Evolutionary conservation across 2,797 vertebrate genomes (phyloP).

Genomic region (Mycteria americana): DNA sequence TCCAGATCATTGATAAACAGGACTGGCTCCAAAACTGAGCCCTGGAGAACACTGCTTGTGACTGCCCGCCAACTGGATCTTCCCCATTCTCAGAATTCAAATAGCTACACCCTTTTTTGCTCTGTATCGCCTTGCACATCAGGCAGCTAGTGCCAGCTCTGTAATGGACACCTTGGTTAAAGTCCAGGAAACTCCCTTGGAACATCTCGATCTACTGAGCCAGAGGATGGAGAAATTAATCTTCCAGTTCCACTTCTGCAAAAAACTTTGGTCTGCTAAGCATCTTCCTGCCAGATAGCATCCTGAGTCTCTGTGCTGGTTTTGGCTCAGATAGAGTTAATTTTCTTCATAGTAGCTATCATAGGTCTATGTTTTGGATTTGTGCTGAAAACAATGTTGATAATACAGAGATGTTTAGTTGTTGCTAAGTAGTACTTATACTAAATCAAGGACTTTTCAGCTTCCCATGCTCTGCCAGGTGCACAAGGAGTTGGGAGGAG

Average conservation of each 20-base stretch:
- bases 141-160: background rate
- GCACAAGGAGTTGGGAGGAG: no score
- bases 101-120: background rate
- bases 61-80: background rate
- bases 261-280: background rate
- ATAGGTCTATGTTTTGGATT: no score
- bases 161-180: background rate
- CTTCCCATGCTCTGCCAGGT: no score
- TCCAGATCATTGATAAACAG: no score
- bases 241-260: background rate
- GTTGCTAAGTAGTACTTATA: no score
- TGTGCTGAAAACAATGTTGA: no score
- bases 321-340: no score
- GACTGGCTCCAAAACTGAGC: no score
- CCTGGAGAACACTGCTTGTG: no score
- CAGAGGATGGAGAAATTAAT: background rate
- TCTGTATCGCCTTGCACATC: background rate
- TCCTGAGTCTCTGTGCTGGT: background rate
- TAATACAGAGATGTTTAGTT: no score
- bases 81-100: background rate
- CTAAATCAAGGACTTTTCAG: no score
- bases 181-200: slow-evolving; percentile 39
- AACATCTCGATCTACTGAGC: background rate
- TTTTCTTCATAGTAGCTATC: no score
- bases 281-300: background rate